phyloP scores from a whole-genome alignment of 2,888 invertebrate species.

The Crocallis elinguaria region DNA sequence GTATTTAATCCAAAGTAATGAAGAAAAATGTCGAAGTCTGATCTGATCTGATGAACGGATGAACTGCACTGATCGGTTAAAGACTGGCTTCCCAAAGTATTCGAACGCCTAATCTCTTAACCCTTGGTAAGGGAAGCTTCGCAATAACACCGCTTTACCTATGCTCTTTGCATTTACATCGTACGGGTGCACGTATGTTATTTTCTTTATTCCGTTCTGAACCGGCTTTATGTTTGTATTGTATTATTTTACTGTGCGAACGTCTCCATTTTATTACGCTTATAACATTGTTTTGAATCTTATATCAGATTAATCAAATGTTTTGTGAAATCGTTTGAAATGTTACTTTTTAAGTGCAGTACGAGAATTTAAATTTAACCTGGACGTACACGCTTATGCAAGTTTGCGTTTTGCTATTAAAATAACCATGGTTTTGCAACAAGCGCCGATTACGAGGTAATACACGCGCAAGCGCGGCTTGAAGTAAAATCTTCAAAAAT shows the following conservation, averaged over 20 bases:
- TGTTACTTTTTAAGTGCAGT: background rate
- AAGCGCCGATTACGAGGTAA: too few species aligned
- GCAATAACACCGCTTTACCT: constrained; percentile 47
- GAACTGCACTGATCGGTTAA: constrained; percentile 1
- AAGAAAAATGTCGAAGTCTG: too few species aligned
- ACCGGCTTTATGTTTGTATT: constrained; percentile 32
- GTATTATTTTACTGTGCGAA: constrained; percentile 29
- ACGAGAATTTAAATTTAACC: too few species aligned
- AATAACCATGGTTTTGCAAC: too few species aligned
- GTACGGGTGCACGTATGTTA: constrained; percentile 34
- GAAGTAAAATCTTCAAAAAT: too few species aligned
- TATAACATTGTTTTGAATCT: constrained; percentile 3
- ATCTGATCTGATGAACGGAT: too few species aligned
- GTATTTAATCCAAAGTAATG: too few species aligned
- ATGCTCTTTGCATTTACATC: constrained; percentile 50
- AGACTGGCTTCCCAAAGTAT: background rate
- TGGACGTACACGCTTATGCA: too few species aligned
- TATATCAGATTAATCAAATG: background rate
- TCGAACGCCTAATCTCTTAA: constrained; percentile 13
- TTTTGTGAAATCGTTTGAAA: background rate
- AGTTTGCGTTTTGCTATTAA: too few species aligned
- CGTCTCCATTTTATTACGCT: constrained; percentile 25
- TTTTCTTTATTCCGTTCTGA: constrained; percentile 32
- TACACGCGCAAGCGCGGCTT: too few species aligned
- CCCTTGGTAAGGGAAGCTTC: constrained; percentile 47